These are phyloP conservation scores for Caenorhabditis sulstoni DNA, from an alignment of 2,888 invertebrate species.

Conservation along the genomic window DNA sequence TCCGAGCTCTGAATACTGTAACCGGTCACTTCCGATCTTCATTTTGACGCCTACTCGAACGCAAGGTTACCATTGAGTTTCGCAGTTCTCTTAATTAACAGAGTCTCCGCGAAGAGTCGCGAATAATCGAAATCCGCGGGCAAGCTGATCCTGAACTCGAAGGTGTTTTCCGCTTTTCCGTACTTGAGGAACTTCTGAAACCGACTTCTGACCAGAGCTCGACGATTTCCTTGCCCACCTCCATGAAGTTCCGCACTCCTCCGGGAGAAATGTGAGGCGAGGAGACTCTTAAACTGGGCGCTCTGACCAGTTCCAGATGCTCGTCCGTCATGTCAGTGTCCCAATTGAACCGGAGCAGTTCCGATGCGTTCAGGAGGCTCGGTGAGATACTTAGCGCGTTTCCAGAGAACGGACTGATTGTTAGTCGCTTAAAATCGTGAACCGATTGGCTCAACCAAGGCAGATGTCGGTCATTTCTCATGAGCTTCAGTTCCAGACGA, in stretches of 20 bases:
- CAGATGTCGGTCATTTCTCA: no score
- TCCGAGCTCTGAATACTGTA: constrained; percentile 25
- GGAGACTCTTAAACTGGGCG: neutral
- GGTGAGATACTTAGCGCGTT: neutral
- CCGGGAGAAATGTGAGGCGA: neutral
- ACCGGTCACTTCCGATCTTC: no score
- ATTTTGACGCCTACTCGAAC: neutral
- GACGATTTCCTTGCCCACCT: neutral
- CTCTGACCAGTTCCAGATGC: constrained; percentile 14
- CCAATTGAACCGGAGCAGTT: neutral
- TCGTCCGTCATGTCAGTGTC: neutral
- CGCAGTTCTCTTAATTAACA: no score
- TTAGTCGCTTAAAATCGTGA: neutral
- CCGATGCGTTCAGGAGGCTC: neutral
- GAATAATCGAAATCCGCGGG: neutral
- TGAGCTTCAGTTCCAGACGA: neutral
- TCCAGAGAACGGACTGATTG: neutral
- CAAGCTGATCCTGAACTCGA: neutral
- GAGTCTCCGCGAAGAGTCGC: neutral
- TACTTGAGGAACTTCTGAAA: neutral
- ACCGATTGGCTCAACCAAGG: neutral
- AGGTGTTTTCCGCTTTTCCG: neutral
- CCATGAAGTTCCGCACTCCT: neutral
- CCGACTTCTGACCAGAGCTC: no score
- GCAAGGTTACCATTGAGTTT: no score